Evolutionary conservation across 2,888 invertebrate genomes (phyloP), one percentile per base, ranked within the genome.

Genomic region (Volucella inflata): DNA sequence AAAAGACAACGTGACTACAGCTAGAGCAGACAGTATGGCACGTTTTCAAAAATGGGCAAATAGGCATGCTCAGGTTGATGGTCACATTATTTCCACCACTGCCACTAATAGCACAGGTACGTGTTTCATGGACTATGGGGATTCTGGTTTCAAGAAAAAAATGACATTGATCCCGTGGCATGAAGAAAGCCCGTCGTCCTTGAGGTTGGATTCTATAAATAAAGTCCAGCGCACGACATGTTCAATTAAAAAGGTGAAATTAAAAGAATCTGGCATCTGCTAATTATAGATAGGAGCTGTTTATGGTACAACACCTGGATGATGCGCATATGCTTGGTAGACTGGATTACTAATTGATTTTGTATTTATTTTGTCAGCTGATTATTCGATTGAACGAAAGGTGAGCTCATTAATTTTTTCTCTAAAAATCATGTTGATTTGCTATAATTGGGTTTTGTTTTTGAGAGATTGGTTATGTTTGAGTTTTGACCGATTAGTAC

Each of bases 21-120:
- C 51, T 76, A 64, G 53, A 71, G 71, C 71, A 82, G 82, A 77
- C 82, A 77, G 77, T 77, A 67, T 76, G 81, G 81, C 81, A 76
- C 81, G 71, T 71, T 46, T 55, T 53, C 65, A 60, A 59, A 82
- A 76, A 60, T 65, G 51, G 70, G 70, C 70, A 42, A 46, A 46
- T 36, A 11, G 65, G 21, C 60, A 60, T 53, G 68, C 48, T 53
- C n/a, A 48, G 48, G 62, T 53, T 55, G 50, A 17, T 40, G 55
- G 30, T n/a, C 38, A 62, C 14, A 8, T 16, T 11, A 62, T 74
- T 60, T 60, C 11, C 9, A 36, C 50, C 57, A 36, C 44, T 9
- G 21, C 8, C 30, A 50, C 38, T 36, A 12, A 46, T 30, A 30
- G 30, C 30, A 30, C 30, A 30, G 30, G 12, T 62, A 75, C 55